Evolutionary conservation across 2,888 invertebrate genomes (phyloP).

Genomic region (Venusia cambrica): DNA sequence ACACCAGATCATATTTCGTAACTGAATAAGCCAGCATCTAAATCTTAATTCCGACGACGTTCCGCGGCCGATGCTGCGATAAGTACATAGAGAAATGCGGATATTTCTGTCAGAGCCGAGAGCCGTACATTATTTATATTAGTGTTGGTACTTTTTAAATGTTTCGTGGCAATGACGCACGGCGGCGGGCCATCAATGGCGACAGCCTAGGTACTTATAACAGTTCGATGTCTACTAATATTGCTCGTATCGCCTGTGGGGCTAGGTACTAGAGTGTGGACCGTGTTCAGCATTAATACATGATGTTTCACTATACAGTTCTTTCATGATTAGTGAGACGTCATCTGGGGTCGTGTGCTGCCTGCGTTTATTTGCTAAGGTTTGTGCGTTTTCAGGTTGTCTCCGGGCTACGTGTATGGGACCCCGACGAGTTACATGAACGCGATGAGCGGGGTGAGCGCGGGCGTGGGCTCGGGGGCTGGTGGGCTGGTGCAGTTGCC

Average conservation of each 20-base stretch:
- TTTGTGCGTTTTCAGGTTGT: conserved; percentile 55
- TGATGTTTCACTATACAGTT: conserved; percentile 19
- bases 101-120: conserved; percentile 64
- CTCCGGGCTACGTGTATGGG: conserved; percentile 86
- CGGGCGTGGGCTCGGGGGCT: conserved; percentile 79
- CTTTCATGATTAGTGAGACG: conserved; percentile 17
- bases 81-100: conserved; percentile 44
- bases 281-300: conserved; percentile 35
- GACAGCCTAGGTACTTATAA: conserved; percentile 56
- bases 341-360: conserved; percentile 16
- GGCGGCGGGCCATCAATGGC: conserved; percentile 57
- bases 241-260: conserved; percentile 71
- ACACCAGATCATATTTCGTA: conserved; percentile 37
- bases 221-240: conserved; percentile 78
- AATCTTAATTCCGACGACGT: conserved; percentile 48
- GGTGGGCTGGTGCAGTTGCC: conserved; percentile 86
- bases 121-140: conserved; percentile 54
- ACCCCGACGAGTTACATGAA: conserved; percentile 90
- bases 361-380: conserved; percentile 31
- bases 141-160: conserved; percentile 47
- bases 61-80: conserved; percentile 35
- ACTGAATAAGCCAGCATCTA: conserved; percentile 43
- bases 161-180: conserved; percentile 67
- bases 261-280: conserved; percentile 72
- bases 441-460: conserved; percentile 83